Evolutionary conservation across 2,113 vertebrate species (phyloP).

Genomic region (Chinchilla lanigera): DNA sequence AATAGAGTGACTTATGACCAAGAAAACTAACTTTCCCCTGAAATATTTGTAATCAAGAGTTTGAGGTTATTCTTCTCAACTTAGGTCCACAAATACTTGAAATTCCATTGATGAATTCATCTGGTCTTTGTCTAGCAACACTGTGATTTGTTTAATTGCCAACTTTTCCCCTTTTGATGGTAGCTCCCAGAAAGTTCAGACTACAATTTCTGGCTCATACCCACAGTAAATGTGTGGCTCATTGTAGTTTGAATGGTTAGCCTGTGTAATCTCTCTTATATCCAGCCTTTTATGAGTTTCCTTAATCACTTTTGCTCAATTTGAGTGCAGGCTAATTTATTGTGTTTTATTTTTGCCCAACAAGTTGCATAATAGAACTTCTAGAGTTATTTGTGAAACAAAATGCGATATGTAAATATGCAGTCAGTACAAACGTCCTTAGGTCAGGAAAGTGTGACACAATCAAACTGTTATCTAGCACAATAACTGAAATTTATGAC

Average conservation of each 20-base stretch:
- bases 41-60: not conserved
- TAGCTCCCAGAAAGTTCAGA: not conserved
- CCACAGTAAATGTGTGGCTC: not conserved
- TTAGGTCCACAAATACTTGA: constrained; percentile 9
- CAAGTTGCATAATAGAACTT: not conserved
- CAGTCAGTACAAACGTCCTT: not conserved
- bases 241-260: not conserved
- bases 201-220: not conserved
- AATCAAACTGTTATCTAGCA: not conserved
- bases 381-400: not conserved
- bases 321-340: constrained; percentile 2
- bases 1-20: not conserved
- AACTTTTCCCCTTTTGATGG: constrained; percentile 8
- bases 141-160: not conserved
- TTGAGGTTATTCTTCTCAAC: not conserved
- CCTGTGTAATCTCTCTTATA: not conserved
- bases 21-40: constrained; percentile 12
- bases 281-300: not conserved
- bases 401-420: not conserved
- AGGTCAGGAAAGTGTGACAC: not conserved
- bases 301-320: not conserved
- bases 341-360: not conserved
- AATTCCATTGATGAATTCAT: not conserved
- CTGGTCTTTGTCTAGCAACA: not conserved
- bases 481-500: not conserved